Base-by-base conservation (phyloP, 1,140 invertebrate species). In the Pemphigus obesinymphae region DNA sequence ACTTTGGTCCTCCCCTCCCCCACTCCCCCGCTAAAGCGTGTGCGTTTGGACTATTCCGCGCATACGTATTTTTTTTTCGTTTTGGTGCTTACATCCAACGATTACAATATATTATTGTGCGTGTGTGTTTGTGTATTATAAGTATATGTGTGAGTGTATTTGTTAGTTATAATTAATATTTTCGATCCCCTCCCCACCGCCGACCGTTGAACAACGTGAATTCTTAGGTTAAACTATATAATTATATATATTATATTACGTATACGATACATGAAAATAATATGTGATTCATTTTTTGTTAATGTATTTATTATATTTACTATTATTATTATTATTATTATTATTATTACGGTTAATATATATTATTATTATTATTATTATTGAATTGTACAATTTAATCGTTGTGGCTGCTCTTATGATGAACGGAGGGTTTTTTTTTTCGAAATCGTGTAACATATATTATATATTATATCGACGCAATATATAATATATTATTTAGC, bases 271-370 rank as follows among this genome's bases (percentile, higher is more conserved):
- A 40, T 82, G 82, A 68, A 70, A 70, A 70, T n/a, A n/a, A n/a
- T 45, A 83, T 81, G 63, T 63, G 82, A 83, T 80, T 66, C 75
- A 43, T 61, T 83, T n/a, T 83, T 66, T 82, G 66, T 70, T 82
- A 61, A 70, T 37, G 43, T 82, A 66, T 63, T 82, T 66, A 58
- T 82, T 82, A 68, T 29, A 55, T 40, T 50, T 37, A 40, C 31
- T 72, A 72, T 55, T 72, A 55, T 70, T 48, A 53, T 40, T 63
- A 63, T 68, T 63, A 43, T 53, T 43, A 45, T 50, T n/a, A 45
- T 34, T 82, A 68, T 43, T 70, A 66, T 70, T 70, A 70, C 37
- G 37, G 45, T 70, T 29, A 29, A 29, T 58, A 58, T 7, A 6
- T 40, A 23, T 68, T 40, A n/a, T 37, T 37, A 37, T 37, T 37